A percentile compares a stretch with the other conserved stretches of the same genome.
Conservation (phyloP, 2,113 vertebrate species). For the Neodontobutis hainanensis region DNA sequence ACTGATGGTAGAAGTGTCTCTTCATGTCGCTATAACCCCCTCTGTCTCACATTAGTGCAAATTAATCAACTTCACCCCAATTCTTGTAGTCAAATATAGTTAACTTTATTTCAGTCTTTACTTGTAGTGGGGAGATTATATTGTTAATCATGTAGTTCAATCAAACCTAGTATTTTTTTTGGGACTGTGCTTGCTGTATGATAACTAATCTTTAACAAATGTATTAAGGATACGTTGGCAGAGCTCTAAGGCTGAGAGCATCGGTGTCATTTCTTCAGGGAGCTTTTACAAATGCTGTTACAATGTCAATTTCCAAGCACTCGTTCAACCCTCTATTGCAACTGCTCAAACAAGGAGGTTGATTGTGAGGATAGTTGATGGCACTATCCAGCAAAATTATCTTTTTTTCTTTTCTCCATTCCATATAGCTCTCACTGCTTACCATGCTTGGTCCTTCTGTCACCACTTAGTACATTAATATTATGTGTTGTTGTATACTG, state of each 20-base stretch:
- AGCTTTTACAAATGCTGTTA: conserved; percentile 73
- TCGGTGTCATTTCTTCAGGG: conserved; percentile 73
- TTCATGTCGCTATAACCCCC: conserved; percentile 21
- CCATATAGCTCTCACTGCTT: conserved; percentile 54
- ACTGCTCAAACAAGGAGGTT: conserved; percentile 49
- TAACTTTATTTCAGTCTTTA: conserved; percentile 38
- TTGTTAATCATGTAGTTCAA: conserved; percentile 38
- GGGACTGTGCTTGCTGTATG: conserved; percentile 61
- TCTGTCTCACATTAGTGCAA: conserved; percentile 32
- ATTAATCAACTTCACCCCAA: conserved; percentile 1
- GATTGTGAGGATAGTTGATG: conserved; percentile 63
- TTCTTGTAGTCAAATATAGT: conserved; percentile 40
- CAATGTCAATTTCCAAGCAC: conserved; percentile 46
- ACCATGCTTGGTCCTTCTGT: conserved; percentile 33
- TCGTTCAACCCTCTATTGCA: conserved; percentile 43
- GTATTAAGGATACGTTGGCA: conserved; percentile 53
- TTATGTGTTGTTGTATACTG: conserved; percentile 42
- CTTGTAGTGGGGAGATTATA: conserved; percentile 47
- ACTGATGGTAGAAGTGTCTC: conserved; percentile 45
- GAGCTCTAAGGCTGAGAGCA: conserved; percentile 61
- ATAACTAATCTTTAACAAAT: conserved; percentile 51
- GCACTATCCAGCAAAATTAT: conserved; percentile 62
- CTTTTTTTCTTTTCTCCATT: conserved; percentile 28
- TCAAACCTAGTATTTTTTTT: conserved; percentile 51
- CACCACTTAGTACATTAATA: conserved; percentile 47